Conservation (phyloP, 92 coral and sea anemone species). For the Ricordea florida region DNA sequence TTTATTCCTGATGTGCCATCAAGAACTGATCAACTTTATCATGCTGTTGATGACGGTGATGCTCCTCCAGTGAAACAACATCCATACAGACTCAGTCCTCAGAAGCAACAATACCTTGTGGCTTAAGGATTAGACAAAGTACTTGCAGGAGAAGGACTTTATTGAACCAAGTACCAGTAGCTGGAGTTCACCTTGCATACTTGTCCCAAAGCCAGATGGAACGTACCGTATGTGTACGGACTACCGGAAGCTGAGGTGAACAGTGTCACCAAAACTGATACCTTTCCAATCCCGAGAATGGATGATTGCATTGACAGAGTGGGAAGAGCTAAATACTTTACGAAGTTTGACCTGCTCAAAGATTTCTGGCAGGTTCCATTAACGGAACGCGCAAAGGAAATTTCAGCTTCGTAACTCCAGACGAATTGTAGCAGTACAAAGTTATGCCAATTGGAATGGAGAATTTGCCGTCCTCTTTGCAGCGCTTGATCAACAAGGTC, state of each 20-base stretch:
- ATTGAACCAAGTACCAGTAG: no score
- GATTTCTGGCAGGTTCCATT: conserved; percentile 69
- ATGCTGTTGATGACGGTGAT: no score
- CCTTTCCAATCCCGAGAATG: conserved; percentile 52
- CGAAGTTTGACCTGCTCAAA: conserved; percentile 51
- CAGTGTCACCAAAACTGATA: conserved; percentile 48
- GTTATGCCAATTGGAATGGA: conserved; percentile 59
- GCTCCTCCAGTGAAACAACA: no score
- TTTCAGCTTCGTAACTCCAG: conserved; percentile 60
- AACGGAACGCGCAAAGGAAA: conserved; percentile 47
- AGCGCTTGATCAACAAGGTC: conserved; percentile 36
- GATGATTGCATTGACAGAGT: conserved; percentile 50
- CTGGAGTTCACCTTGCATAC: conserved; percentile 49
- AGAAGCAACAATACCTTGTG: no score
- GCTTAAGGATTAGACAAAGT: no score
- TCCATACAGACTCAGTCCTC: no score
- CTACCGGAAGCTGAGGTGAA: conserved; percentile 49
- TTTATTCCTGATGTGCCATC: no score
- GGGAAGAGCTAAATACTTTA: conserved; percentile 35
- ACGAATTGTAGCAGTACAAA: conserved; percentile 48
- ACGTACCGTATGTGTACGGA: conserved; percentile 51
- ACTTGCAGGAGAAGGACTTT: no score
- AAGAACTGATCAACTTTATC: no score
- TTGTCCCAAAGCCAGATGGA: conserved; percentile 59
- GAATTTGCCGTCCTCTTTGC: conserved; percentile 52